Percentiles rank a stretch among this genome's conserved stretches.
Conservation (phyloP, 1,140 invertebrate genomes). For the Papilio glaucus region DNA sequence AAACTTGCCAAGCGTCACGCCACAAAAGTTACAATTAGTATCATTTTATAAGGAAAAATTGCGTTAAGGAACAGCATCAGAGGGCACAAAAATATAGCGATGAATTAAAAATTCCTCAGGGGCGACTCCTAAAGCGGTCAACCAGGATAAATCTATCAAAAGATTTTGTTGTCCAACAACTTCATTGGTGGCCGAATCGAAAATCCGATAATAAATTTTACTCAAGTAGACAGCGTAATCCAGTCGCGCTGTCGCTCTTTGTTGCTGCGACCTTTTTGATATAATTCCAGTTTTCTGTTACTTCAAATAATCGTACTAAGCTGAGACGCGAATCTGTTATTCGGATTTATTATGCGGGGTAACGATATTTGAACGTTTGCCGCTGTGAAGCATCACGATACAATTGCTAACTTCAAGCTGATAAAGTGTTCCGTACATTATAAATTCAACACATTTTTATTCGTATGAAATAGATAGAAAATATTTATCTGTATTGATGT, state of each 20-base stretch:
- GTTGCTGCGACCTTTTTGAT: slow-evolving; percentile 76
- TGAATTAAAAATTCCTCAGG: slow-evolving; percentile 75
- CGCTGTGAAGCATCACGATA: slow-evolving; percentile 28
- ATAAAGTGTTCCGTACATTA: background rate
- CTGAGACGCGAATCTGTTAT: slow-evolving; percentile 67
- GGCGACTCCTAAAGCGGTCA: slow-evolving; percentile 76
- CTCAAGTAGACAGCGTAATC: slow-evolving; percentile 82
- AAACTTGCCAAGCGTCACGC: too few relatives aligned
- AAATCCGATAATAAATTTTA: slow-evolving; percentile 83
- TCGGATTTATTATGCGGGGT: slow-evolving; percentile 61
- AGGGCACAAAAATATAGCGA: slow-evolving; percentile 72
- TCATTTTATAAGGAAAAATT: slow-evolving; percentile 42
- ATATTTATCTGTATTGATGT: too few relatives aligned
- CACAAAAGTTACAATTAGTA: slow-evolving; percentile 29
- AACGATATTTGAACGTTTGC: slow-evolving; percentile 46
- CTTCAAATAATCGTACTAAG: slow-evolving; percentile 72
- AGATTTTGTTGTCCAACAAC: slow-evolving; percentile 83
- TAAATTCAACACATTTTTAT: background rate
- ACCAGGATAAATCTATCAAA: slow-evolving; percentile 83
- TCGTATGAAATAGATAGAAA: too few relatives aligned
- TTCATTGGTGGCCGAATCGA: slow-evolving; percentile 83
- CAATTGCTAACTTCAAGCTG: background rate
- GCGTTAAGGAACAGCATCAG: slow-evolving; percentile 52
- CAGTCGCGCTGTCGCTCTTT: slow-evolving; percentile 77
- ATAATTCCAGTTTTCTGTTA: slow-evolving; percentile 78